A percentile compares a stretch with the other conserved stretches of the same genome.
phyloP scores from a whole-genome alignment of 2,797 vertebrate species.

The Dipus sagitta region DNA sequence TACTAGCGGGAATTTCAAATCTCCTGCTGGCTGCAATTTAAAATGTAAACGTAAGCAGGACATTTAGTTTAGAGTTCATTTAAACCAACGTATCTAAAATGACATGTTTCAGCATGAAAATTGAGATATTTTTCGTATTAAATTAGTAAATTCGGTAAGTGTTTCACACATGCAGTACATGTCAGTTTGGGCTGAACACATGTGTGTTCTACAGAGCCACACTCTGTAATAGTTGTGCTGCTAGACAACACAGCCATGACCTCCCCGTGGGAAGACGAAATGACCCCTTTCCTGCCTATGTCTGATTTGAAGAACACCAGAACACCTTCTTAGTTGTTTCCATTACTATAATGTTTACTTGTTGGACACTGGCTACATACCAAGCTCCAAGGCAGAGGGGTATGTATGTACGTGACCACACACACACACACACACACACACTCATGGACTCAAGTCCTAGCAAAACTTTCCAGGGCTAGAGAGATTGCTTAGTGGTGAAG shows the following conservation, averaged over 20 bases:
- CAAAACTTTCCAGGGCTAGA: too few species aligned
- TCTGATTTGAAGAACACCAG: not conserved
- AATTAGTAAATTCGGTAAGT: not conserved
- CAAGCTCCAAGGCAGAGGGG: not conserved
- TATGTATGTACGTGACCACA: not conserved
- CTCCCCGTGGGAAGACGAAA: too few species aligned
- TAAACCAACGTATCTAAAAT: too few species aligned
- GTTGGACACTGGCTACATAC: not conserved
- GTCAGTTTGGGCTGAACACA: not conserved
- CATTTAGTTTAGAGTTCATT: not conserved
- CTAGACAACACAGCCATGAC: not conserved
- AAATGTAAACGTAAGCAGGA: not conserved
- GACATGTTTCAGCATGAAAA: too few species aligned
- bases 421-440: too few species aligned
- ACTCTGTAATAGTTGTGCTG: too few species aligned
- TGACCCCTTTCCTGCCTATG: not conserved
- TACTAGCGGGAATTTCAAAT: not conserved
- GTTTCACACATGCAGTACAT: not conserved
- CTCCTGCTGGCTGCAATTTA: not conserved
- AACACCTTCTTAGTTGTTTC: not conserved
- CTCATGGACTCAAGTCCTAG: not conserved
- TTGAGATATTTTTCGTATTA: too few species aligned
- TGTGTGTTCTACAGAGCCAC: not conserved
- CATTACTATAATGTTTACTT: not conserved
- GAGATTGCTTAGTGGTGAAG: too few species aligned